phyloP scores from a whole-genome alignment of 2,113 vertebrate genomes.

The Anas platyrhynchos region DNA sequence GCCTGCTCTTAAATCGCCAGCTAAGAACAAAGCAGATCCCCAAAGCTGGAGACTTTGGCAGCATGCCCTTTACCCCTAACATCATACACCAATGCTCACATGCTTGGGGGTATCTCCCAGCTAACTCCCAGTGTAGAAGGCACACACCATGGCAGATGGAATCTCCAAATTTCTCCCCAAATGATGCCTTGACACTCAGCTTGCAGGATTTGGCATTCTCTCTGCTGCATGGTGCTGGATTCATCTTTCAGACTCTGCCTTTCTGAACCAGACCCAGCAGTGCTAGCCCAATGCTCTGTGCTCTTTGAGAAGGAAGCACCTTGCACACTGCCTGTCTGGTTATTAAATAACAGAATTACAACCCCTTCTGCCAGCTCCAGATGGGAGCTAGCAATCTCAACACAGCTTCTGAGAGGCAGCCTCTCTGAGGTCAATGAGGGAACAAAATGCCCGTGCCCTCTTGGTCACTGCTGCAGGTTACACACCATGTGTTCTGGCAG shows the following conservation, averaged over 20 bases:
- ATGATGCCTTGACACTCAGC: not conserved
- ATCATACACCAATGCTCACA: not conserved
- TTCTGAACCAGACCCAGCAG: not conserved
- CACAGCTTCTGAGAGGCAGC: not conserved
- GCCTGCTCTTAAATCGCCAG: constrained; percentile 19
- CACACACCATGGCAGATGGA: not conserved
- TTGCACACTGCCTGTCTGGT: rapidly evolving
- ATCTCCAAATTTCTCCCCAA: not conserved
- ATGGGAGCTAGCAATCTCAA: rapidly evolving
- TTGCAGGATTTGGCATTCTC: not conserved
- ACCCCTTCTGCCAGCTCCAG: not conserved
- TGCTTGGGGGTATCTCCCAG: not conserved
- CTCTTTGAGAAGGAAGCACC: not conserved
- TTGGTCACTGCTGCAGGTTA: not conserved
- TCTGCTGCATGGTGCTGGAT: not conserved
- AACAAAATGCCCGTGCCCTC: not conserved
- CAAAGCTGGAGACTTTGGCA: not conserved
- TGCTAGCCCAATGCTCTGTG: not conserved
- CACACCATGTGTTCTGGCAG: not conserved
- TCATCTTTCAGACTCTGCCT: not conserved
- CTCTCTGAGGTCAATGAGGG: rapidly evolving
- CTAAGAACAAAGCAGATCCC: not conserved
- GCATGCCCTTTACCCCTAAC: not conserved
- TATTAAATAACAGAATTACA: not conserved
- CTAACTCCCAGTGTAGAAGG: not conserved